A percentile compares a stretch with the other conserved stretches of the same genome.
phyloP scores from a whole-genome alignment of 2,888 invertebrate genomes.

The Trypoxylon attenuatum region DNA sequence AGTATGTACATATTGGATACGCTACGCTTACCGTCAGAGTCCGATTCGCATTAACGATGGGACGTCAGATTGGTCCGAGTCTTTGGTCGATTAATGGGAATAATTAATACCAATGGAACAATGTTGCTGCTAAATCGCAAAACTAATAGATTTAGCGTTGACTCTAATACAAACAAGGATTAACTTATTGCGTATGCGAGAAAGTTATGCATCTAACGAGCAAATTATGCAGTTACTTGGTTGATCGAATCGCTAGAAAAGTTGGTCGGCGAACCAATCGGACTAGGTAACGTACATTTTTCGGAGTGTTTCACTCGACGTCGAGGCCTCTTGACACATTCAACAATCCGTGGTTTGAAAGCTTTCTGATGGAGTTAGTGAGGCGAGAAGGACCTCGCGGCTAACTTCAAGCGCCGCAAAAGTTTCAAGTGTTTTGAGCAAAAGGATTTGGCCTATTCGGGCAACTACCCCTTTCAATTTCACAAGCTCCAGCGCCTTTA shows the following conservation, averaged over 20 bases:
- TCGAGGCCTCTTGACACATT: constrained; percentile 14
- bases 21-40: too few relatives aligned
- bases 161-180: too few relatives aligned
- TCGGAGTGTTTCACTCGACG: constrained; percentile 1
- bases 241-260: too few relatives aligned
- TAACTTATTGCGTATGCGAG: not conserved
- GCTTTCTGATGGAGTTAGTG: constrained; percentile 40
- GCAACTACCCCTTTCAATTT: constrained; percentile 54
- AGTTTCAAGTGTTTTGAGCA: constrained; percentile 58
- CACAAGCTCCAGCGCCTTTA: constrained; percentile 47
- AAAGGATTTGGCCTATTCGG: constrained; percentile 57
- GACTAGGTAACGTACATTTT: constrained; percentile 10
- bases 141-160: too few relatives aligned
- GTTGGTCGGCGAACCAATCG: too few relatives aligned
- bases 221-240: too few relatives aligned
- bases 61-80: too few relatives aligned
- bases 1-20: too few relatives aligned
- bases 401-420: constrained; percentile 41
- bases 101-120: too few relatives aligned
- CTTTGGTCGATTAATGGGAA: too few relatives aligned
- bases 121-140: too few relatives aligned
- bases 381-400: constrained; percentile 31
- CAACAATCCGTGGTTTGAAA: constrained; percentile 54
- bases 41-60: too few relatives aligned
- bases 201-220: not conserved